Conservation (phyloP, 37 sponge, comb jelly and placozoan species). For the Ianthella basta region DNA sequence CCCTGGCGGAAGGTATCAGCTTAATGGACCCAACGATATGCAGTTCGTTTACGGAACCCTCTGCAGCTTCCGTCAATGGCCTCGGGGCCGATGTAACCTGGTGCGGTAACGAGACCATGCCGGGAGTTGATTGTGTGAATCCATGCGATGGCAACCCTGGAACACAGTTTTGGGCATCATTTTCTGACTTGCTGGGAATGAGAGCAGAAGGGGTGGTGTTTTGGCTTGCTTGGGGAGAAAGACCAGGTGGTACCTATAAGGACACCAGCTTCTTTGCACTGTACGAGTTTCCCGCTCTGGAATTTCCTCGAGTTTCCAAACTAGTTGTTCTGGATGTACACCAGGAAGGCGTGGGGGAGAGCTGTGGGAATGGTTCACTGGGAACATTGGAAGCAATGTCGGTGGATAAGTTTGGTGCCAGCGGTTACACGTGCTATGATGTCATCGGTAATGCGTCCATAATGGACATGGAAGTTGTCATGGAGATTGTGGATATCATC, state of each 20-base stretch:
- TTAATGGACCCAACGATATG: not conserved
- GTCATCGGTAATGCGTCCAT: not conserved
- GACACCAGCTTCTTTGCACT: conserved; percentile 18
- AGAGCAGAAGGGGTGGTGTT: conserved; percentile 35
- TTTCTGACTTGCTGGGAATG: conserved; percentile 35
- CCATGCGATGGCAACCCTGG: conserved; percentile 31
- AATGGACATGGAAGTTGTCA: too few species aligned
- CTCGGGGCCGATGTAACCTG: conserved; percentile 1
- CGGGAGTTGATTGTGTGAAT: conserved; percentile 14
- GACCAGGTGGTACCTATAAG: conserved; percentile 15
- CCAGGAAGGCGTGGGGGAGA: not conserved
- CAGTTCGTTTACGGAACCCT: conserved; percentile 30
- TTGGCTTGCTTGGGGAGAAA: conserved; percentile 48
- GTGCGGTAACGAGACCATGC: conserved; percentile 25
- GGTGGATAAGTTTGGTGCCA: not conserved
- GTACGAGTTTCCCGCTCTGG: conserved; percentile 41
- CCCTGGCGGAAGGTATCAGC: conserved; percentile 30
- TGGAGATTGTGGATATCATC: too few species aligned
- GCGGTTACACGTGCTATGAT: not conserved
- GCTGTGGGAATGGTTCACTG: conserved; percentile 10
- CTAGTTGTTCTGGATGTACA: conserved; percentile 49
- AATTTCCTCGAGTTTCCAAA: not conserved
- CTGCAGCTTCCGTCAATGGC: conserved; percentile 38
- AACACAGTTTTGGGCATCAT: conserved; percentile 36
- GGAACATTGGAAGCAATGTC: not conserved